Percentiles rank a stretch among this genome's conserved stretches.
Evolutionary conservation across 2,113 vertebrate genomes (phyloP).

Genomic region (Climacteris rufus): DNA sequence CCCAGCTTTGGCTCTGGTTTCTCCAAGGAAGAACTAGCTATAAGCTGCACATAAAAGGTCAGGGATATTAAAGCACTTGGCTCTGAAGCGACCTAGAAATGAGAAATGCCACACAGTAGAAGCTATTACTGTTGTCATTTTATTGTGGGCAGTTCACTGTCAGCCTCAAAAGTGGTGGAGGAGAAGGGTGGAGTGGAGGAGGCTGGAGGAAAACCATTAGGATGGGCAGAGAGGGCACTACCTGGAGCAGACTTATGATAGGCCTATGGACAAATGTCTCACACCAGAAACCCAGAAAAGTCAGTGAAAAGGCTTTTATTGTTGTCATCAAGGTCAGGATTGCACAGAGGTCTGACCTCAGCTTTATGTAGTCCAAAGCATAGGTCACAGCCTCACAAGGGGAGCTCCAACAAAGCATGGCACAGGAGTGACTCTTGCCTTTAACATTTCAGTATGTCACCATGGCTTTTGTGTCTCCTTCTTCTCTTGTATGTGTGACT

Average conservation of each 20-base stretch:
- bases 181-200: background rate
- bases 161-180: background rate
- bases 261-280: background rate
- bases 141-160: background rate
- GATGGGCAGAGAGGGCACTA: background rate
- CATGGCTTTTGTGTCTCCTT: background rate
- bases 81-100: background rate
- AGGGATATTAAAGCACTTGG: background rate
- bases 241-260: background rate
- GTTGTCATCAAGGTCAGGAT: background rate
- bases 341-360: background rate
- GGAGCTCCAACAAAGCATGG: background rate
- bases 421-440: background rate
- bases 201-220: background rate
- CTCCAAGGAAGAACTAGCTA: background rate
- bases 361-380: background rate
- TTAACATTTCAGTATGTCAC: background rate
- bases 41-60: background rate
- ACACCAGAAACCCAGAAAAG: background rate
- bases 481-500: background rate
- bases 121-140: background rate
- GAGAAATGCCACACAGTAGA: background rate
- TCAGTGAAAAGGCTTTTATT: background rate
- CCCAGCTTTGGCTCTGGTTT: background rate
- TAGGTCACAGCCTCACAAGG: background rate